These are phyloP conservation scores for Alfaro cultratus DNA, from an alignment of 2,797 vertebrate genomes.

Conservation along the genomic window DNA sequence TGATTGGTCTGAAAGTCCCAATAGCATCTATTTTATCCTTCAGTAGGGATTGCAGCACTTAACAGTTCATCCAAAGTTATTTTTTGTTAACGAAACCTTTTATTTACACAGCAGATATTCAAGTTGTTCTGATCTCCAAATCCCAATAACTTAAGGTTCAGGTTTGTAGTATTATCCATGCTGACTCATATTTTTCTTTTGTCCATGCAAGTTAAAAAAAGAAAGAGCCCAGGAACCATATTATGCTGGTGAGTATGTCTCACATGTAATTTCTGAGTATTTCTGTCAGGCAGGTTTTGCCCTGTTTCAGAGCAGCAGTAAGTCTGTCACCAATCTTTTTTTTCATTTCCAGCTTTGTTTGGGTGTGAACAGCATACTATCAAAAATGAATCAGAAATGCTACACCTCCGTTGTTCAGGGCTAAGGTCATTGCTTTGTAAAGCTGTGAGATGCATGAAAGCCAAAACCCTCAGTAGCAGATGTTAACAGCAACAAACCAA, in stretches of 20 bases:
- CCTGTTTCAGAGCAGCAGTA: background rate
- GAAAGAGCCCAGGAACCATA: background rate
- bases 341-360: background rate
- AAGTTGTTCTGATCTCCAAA: background rate
- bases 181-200: background rate
- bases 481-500: background rate
- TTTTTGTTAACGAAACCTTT: background rate
- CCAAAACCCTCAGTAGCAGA: background rate
- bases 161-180: background rate
- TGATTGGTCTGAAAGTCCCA: background rate
- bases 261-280: background rate
- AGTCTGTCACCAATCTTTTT: background rate
- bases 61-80: background rate
- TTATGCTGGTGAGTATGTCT: background rate
- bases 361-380: background rate
- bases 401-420: background rate
- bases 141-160: background rate
- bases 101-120: background rate
- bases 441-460: background rate
- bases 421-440: background rate
- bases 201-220: background rate
- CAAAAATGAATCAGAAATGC: background rate
- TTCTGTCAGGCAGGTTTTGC: background rate
- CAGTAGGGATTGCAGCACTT: background rate
- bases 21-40: background rate